Evolutionary conservation across 1,140 invertebrate genomes (phyloP).

Genomic region (Pogonognathellus flavescens): DNA sequence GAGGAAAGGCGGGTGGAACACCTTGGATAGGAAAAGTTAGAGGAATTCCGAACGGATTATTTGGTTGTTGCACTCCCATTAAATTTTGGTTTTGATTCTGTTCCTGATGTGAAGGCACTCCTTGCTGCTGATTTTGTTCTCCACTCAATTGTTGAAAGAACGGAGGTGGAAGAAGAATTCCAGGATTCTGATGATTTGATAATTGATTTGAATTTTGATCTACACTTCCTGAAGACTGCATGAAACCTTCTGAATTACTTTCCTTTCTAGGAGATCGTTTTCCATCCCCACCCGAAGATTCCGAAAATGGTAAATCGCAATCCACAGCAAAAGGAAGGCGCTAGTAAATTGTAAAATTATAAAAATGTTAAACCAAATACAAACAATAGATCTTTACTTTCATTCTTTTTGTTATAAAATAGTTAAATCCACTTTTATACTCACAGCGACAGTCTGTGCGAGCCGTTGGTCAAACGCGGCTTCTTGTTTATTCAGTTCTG

Average conservation of each 20-base stretch:
- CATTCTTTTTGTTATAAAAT: too few relatives aligned
- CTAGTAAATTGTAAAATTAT: conserved; percentile 68
- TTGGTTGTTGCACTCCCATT: conserved; percentile 65
- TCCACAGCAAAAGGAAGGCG: conserved; percentile 79
- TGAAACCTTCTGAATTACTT: conserved; percentile 69
- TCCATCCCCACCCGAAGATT: conserved; percentile 56
- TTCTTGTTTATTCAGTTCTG: conserved; percentile 82
- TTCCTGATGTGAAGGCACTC: conserved; percentile 43
- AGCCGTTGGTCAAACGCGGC: conserved; percentile 85
- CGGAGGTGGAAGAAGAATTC: conserved; percentile 67
- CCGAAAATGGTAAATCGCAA: conserved; percentile 76
- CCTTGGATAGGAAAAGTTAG: conserved; percentile 58
- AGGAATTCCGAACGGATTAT: conserved; percentile 64
- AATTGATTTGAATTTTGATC: conserved; percentile 66
- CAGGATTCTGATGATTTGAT: conserved; percentile 51
- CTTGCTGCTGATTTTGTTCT: conserved; percentile 55
- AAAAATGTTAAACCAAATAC: background rate
- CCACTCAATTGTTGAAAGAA: conserved; percentile 65
- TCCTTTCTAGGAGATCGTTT: conserved; percentile 64
- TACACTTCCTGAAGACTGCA: conserved; percentile 15
- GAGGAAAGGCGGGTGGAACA: conserved; percentile 52
- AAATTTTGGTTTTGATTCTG: conserved; percentile 68
- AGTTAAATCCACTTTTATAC: conserved; percentile 60
- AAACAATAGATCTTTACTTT: too few relatives aligned
- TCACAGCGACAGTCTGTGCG: conserved; percentile 78